Conservation (phyloP, 2,113 vertebrate species). For the Orycteropus afer region DNA sequence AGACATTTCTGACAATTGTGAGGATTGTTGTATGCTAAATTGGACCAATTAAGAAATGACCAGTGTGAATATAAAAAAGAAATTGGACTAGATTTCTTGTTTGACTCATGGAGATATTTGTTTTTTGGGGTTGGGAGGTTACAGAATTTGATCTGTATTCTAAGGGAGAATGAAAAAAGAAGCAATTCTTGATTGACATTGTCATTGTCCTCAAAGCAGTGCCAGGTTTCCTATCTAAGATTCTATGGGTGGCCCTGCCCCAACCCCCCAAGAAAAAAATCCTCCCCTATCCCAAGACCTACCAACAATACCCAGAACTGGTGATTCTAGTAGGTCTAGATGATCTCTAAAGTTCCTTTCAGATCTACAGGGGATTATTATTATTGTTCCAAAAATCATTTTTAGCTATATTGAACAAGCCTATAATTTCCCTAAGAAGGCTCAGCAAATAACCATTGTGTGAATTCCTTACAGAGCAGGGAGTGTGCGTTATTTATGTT, state of each 20-base stretch:
- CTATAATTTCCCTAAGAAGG: constrained; percentile 57
- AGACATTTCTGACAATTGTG: background rate
- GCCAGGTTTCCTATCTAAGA: background rate
- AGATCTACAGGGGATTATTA: background rate
- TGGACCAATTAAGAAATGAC: background rate
- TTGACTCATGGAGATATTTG: background rate
- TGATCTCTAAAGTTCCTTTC: background rate
- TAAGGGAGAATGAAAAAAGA: background rate
- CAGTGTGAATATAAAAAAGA: background rate
- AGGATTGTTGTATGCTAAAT: background rate
- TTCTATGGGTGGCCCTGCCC: background rate
- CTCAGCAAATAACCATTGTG: constrained; percentile 44
- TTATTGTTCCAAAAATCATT: constrained; percentile 63
- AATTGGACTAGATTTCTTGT: background rate
- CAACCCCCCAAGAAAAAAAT: background rate
- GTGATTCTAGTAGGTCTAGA: background rate
- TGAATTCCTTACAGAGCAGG: constrained; percentile 26
- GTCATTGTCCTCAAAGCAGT: background rate
- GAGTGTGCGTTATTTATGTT: background rate
- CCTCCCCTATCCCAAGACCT: background rate
- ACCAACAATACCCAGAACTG: background rate
- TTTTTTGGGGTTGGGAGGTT: background rate
- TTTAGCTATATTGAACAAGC: constrained; percentile 3
- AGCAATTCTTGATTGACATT: background rate
- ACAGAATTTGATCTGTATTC: background rate